Evolutionary conservation across 2,888 invertebrate species (phyloP), one percentile per base, ranked within the genome.

Genomic region (Plagodis pulveraria): DNA sequence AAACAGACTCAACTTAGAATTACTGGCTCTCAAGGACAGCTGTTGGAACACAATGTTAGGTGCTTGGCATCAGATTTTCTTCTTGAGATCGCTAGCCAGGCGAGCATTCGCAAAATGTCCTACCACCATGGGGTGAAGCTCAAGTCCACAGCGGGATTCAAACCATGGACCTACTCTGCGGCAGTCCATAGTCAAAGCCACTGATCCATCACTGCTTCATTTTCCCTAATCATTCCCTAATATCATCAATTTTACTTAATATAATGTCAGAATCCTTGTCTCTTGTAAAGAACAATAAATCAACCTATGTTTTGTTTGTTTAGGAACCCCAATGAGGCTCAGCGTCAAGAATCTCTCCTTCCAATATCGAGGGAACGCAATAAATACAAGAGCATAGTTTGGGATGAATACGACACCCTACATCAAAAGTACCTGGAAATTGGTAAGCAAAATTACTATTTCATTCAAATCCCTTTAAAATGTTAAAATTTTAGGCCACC

Each of bases 351-450:
- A 75, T 95, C 95, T 0, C 94, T 95, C 12, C 89, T 97, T 65
- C 96, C 96, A 6, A 96, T 96, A 71, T 97, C 97, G 47, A 95
- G 96, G 76, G 98, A 98, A 82, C 94, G 96, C 60, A 97, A 96
- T 87, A 94, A 97, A 71, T 97, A 97, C 86, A 95, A 97, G 63
- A 96, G 95, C 75, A 95, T 97, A 72, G 94, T 95, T 5, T 99
- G 98, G 99, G 98, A 98, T 68, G 96, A 97, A 81, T 98, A 98
- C 87, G 98, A 98, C 83, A 96, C 97, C 0, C 94, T 97, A 44
- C 97, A 98, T 90, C 98, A 98, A 83, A 98, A 98, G 81, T 98
- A 98, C 89, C 93, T 98, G 78, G 97, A 97, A 94, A 97, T 98
- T 70, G 97, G 98, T 98, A 93, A 95, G 95, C 52, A 12, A 49